Percentiles rank a stretch among this genome's conserved stretches.
Conservation (phyloP, 2,888 invertebrate genomes). For the Sarcophaga rosellei region DNA sequence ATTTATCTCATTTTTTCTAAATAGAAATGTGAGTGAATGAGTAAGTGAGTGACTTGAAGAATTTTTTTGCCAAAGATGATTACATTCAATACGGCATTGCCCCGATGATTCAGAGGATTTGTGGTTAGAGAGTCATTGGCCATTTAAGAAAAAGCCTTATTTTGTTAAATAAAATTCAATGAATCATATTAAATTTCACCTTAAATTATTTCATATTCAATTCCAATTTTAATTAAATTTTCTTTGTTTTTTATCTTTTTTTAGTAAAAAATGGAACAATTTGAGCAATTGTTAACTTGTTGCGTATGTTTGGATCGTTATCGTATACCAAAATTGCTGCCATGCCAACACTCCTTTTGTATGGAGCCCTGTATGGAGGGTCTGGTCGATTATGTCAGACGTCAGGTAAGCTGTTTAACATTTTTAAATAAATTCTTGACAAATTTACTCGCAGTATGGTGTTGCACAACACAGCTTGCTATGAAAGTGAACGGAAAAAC, state of each 20-base stretch:
- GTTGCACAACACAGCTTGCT: background rate
- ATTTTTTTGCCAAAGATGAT: slow-evolving; percentile 46
- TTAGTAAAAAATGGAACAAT: slow-evolving; percentile 91
- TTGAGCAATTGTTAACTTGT: slow-evolving; percentile 98
- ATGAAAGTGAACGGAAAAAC: background rate
- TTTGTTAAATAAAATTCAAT: background rate
- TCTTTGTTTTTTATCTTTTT: slow-evolving; percentile 63
- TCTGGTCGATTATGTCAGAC: slow-evolving; percentile 95
- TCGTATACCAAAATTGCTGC: slow-evolving; percentile 97
- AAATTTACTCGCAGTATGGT: too few species aligned
- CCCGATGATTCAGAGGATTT: slow-evolving; percentile 78
- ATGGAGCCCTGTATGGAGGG: slow-evolving; percentile 99
- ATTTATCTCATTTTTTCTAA: background rate
- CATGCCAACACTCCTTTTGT: slow-evolving; percentile 99
- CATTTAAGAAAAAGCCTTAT: background rate
- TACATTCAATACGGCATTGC: slow-evolving; percentile 40
- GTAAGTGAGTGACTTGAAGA: background rate
- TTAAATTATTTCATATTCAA: background rate
- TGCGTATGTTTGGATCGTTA: slow-evolving; percentile 99
- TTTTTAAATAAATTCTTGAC: background rate
- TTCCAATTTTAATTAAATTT: slow-evolving; percentile 25
- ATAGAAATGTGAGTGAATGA: background rate
- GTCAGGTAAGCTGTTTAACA: slow-evolving; percentile 86
- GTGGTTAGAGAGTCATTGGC: slow-evolving; percentile 71
- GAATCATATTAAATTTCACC: background rate